Conservation (phyloP, 2,113 vertebrate species). For the Callithrix jacchus region DNA sequence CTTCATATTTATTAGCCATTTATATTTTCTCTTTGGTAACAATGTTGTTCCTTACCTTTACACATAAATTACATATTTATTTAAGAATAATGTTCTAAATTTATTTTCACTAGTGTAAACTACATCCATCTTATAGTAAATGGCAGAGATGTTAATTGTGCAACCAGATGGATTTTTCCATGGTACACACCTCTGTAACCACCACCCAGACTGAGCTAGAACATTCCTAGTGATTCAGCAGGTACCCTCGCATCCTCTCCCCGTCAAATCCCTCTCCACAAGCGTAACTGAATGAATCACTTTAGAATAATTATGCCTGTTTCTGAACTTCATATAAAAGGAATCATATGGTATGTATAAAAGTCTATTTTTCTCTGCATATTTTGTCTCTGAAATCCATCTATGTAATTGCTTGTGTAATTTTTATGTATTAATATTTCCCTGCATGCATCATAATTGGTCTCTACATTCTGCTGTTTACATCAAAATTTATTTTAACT, state of each 20-base stretch:
- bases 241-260: fast-evolving
- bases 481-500: neutral
- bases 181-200: neutral
- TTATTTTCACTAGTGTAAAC: neutral
- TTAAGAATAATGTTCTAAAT: neutral
- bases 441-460: neutral
- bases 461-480: neutral
- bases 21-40: neutral
- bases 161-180: neutral
- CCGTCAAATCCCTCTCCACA: neutral
- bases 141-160: neutral
- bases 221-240: neutral
- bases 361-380: neutral
- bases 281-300: too few relatives aligned
- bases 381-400: neutral
- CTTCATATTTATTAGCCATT: neutral
- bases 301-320: neutral
- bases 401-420: neutral
- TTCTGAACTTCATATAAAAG: neutral
- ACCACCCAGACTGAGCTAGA: neutral
- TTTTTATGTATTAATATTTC: neutral
- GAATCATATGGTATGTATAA: fast-evolving
- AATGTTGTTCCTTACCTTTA: neutral
- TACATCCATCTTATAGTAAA: neutral
- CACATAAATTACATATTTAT: neutral